A percentile compares a stretch with the other conserved stretches of the same genome.
Conservation (phyloP, 2,888 invertebrate genomes). For the Zhuqinia jingwanae region DNA sequence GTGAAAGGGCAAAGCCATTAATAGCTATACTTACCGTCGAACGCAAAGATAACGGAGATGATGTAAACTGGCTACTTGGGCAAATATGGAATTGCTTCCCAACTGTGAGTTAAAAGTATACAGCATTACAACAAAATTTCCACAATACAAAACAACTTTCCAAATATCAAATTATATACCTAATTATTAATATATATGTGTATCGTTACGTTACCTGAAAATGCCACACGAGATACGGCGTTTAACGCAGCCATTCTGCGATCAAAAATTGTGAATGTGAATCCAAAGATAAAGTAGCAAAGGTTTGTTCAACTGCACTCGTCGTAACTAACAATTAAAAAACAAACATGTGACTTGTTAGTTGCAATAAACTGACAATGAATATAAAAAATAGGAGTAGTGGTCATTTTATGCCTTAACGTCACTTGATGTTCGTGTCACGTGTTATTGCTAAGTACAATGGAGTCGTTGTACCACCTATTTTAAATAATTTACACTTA, state of each 20-base stretch:
- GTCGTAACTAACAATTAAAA: no score
- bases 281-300: no score
- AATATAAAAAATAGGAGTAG: no score
- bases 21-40: conserved; percentile 29
- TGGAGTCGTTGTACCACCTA: no score
- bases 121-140: neutral
- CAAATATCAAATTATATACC: neutral
- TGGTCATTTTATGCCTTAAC: no score
- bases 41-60: conserved; percentile 1
- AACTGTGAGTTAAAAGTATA: conserved; percentile 34
- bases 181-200: neutral
- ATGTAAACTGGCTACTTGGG: conserved; percentile 1
- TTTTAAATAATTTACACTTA: no score
- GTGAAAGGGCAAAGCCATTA: neutral
- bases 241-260: conserved; percentile 71
- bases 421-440: no score
- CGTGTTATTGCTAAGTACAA: no score
- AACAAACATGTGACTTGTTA: no score
- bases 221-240: conserved; percentile 61
- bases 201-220: conserved; percentile 49
- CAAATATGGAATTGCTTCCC: conserved; percentile 55
- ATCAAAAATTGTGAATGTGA: no score
- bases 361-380: no score
- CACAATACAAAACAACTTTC: neutral
- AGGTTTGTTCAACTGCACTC: no score